Evolutionary conservation across 2,888 invertebrate species (phyloP), one percentile per base, ranked within the genome.

Genomic region (Sepioteuthis lessoniana): DNA sequence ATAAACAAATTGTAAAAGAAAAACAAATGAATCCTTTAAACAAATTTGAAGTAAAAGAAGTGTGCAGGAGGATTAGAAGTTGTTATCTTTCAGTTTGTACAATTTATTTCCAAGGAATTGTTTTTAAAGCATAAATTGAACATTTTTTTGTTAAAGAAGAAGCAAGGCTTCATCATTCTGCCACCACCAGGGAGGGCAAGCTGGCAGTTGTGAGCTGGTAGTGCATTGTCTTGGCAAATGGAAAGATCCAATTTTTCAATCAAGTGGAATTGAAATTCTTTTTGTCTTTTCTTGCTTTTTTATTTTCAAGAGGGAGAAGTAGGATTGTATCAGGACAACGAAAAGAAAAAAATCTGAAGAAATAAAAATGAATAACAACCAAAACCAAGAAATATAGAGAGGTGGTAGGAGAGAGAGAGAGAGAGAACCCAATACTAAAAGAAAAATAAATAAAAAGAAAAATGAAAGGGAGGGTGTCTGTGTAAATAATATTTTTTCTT

Each of bases 161-260:
- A 76, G 76, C 76, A 76, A 76, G n/a, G 76, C 76, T 76, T 76
- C 76, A 21, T 55, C 28, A 76, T 76, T 76, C 76, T 76, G 76
- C 76, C 76, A 76, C 76, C n/a, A 76, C 76, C 76, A 76, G n/a
- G n/a, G n/a, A 76, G 76, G 76, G 19, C n/a, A 76, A 76, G 76
- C n/a, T 76, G 76, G 76, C 76, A 76, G 76, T 76, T 76, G 76
- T n/a, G 76, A 76, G 76, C 76, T 76, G 76, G 76, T 76, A 76
- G 76, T 76, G 76, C 76, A 76, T 76, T 76, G 76, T 76, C 76
- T n/a, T 76, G 76, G 76, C 76, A 76, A 76, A 76, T n/a, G n/a
- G 76, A n/a, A 76, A n/a, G 16, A 35, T n/a, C n/a, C 76, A 13
- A 16, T n/a, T 76, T 76, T 50, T 76, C 76, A 76, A 76, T 76